A percentile compares a stretch with the other conserved stretches of the same genome.
Conservation (phyloP, 2,888 invertebrate genomes). For the Harmothoe impar region DNA sequence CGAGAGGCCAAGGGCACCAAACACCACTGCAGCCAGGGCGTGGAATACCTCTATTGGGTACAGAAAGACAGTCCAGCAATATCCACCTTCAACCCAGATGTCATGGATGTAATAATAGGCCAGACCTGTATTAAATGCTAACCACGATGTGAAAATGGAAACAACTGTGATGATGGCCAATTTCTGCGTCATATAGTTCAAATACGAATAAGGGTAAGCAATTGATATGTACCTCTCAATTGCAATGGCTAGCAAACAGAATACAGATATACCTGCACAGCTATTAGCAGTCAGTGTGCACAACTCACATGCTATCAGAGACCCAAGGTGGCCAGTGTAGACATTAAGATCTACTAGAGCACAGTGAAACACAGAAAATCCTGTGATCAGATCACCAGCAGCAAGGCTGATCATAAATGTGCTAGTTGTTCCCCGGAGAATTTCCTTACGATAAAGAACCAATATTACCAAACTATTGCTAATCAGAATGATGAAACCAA, state of each 20-base stretch:
- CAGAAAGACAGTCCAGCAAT: neutral
- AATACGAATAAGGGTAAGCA: neutral
- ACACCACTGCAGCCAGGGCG: neutral
- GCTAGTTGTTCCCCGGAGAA: neutral
- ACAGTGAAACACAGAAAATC: neutral
- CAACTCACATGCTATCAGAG: neutral
- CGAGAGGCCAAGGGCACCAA: neutral
- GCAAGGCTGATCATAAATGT: neutral
- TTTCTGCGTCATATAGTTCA: neutral
- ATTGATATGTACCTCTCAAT: neutral
- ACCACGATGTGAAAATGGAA: neutral
- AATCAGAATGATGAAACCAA: neutral
- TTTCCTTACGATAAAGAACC: slow-evolving; percentile 11
- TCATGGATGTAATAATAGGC: neutral
- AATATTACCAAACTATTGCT: neutral
- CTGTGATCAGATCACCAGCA: neutral
- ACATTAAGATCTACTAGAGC: neutral
- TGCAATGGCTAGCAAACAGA: neutral
- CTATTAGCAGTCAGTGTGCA: neutral
- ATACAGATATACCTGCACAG: neutral
- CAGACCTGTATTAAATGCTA: neutral
- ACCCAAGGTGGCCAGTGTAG: neutral
- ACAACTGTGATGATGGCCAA: neutral
- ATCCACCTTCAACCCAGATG: neutral
- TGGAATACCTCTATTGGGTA: neutral